Percentiles rank a stretch among this genome's conserved stretches.
Conservation (phyloP, 2,113 vertebrate genomes). For the Sinocyclocheilus maitianheensis region DNA sequence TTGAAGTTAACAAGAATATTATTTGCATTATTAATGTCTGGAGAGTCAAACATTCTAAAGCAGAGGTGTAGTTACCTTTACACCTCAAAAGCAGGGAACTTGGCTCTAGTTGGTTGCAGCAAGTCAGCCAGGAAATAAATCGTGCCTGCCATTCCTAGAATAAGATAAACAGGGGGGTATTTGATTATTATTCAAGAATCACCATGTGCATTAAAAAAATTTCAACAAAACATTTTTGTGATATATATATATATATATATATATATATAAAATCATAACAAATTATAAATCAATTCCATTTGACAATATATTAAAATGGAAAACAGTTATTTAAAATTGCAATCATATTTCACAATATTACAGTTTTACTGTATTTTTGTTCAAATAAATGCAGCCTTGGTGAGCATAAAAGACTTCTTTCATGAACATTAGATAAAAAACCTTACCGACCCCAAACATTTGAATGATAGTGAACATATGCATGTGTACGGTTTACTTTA, state of each 20-base stretch:
- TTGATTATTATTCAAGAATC: neutral
- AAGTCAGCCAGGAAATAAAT: constrained; percentile 97
- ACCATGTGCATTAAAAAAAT: too few species aligned
- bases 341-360: neutral
- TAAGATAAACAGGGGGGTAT: neutral
- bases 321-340: neutral
- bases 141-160: constrained; percentile 94
- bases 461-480: neutral
- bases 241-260: too few species aligned
- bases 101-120: constrained; percentile 85
- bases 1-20: neutral
- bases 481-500: constrained; percentile 63
- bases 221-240: too few species aligned
- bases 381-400: neutral
- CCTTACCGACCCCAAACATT: neutral
- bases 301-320: too few species aligned
- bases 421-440: neutral
- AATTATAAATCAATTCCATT: too few species aligned
- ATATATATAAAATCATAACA: too few species aligned
- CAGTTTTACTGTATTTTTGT: too few species aligned
- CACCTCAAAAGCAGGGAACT: constrained; percentile 92
- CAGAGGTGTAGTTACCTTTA: constrained; percentile 63
- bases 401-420: neutral
- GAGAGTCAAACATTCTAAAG: neutral
- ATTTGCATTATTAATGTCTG: neutral